Base-by-base conservation (phyloP, 1,140 invertebrate genomes). In the Agrypnia vestita region DNA sequence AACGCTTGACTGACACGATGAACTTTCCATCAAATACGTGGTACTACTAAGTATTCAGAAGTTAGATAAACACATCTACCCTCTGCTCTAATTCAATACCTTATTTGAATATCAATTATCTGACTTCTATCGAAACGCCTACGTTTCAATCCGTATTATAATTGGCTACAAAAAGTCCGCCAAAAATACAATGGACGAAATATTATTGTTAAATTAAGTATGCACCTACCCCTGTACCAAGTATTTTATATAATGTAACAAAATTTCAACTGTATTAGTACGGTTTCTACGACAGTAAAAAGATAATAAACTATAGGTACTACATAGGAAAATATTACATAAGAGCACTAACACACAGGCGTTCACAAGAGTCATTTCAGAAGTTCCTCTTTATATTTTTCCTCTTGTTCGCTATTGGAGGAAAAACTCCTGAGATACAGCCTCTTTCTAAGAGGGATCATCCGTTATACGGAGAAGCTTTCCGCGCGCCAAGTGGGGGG, bases 401-500 rank as follows among this genome's bases (percentile, higher is more conserved):
- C 80, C 71, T 43, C 67, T 47, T 47, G 25, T 51, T 55, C 77
- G 77, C 81, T 47, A 82, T 82, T 82, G 81, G 81, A 71, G 47
- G 81, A 80, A 75, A 79, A 82, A 69, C 44, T 75, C 81, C 56
- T 56, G 49, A 76, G 79, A 80, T 80, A 80, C 73, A 80, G 76
- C 77, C 72, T 74, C 76, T 59, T 55, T 78, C 76, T 72, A 47
- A 74, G 72, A 71, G 59, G 62, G 75, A 80, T 71, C 74, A 73
- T 76, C 79, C 67, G 21, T 55, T 69, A 61, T 75, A 56, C n/a
- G 56, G 51, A 69, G 64, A 17, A 69, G 49, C 46, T 72, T 69
- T 69, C 47, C 51, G 10, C 46, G 64, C 46, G 10, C 64, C 47
- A 43, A 53, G 76, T 71, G 43, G 9, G 51, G 25, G 10, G 35